Percentiles rank a stretch among this genome's conserved stretches.
Conservation (phyloP, 2,888 invertebrate species). For the Spodoptera picta region DNA sequence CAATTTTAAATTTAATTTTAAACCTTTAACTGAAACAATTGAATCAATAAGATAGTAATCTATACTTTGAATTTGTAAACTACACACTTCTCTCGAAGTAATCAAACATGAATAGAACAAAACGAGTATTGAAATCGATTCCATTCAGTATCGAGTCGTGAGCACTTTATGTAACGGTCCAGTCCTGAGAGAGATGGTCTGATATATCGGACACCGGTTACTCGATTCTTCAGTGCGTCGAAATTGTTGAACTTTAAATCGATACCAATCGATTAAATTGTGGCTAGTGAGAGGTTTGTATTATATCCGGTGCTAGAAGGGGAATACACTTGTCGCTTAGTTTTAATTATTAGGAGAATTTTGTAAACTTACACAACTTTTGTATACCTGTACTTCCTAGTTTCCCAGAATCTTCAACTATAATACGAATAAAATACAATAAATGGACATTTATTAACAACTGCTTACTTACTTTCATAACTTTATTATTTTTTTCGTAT, state of each 20-base stretch:
- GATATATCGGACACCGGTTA: conserved; percentile 58
- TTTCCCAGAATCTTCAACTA: no score
- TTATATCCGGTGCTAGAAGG: conserved; percentile 6
- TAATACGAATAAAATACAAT: no score
- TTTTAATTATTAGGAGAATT: neutral
- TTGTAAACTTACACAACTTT: neutral
- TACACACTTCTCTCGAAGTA: conserved; percentile 16
- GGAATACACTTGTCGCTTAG: neutral
- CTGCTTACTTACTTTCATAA: no score
- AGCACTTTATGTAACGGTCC: conserved; percentile 56
- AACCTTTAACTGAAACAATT: neutral
- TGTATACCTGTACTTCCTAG: no score
- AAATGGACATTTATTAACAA: no score
- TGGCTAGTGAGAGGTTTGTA: conserved; percentile 8
- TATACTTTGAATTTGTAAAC: conserved; percentile 4
- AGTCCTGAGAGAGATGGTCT: conserved; percentile 34
- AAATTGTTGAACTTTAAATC: conserved; percentile 42
- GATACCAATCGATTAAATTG: conserved; percentile 24
- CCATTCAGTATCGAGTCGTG: conserved; percentile 57
- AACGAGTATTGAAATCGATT: conserved; percentile 56
- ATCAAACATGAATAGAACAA: conserved; percentile 44
- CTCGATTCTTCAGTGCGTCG: conserved; percentile 36
- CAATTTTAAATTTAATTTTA: conserved; percentile 7
- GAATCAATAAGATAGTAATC: neutral
- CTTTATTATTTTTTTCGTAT: no score